These are phyloP conservation scores for Staurois parvus DNA, from an alignment of 2,797 vertebrate species.

Conservation along the genomic window DNA sequence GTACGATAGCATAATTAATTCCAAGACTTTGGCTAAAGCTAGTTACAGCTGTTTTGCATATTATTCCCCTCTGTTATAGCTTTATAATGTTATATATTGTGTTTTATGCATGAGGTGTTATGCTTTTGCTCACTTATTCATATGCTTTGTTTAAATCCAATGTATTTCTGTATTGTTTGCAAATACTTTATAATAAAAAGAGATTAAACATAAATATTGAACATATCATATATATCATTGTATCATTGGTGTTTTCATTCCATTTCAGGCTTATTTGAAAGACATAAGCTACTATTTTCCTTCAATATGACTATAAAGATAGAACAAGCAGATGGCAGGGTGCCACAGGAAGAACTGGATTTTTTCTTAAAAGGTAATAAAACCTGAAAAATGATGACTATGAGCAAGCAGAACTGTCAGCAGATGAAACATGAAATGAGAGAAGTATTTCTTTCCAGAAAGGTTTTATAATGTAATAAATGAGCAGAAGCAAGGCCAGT, in stretches of 20 bases:
- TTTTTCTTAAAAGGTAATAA: conserved; percentile 94
- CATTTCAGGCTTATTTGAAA: conserved; percentile 90
- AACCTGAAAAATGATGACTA: neutral
- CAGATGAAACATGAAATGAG: neutral
- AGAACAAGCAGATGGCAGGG: conserved; percentile 86
- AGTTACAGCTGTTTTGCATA: no score
- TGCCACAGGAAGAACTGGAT: conserved; percentile 90
- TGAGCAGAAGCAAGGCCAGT: neutral
- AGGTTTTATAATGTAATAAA: neutral
- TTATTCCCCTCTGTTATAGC: no score
- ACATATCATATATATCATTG: neutral
- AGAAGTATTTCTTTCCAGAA: neutral
- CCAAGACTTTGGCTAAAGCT: no score
- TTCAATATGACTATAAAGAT: conserved; percentile 96
- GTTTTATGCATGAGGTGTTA: no score
- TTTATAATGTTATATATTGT: no score
- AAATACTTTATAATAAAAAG: no score
- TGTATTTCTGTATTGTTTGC: no score
- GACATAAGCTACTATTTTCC: conserved; percentile 93
- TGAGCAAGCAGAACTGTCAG: neutral
- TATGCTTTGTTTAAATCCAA: no score
- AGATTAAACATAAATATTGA: neutral
- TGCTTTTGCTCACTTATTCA: no score
- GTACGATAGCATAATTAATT: no score
- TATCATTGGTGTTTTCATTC: neutral